Base-by-base conservation (phyloP, 2,797 vertebrate genomes). In the Miichthys miiuy region DNA sequence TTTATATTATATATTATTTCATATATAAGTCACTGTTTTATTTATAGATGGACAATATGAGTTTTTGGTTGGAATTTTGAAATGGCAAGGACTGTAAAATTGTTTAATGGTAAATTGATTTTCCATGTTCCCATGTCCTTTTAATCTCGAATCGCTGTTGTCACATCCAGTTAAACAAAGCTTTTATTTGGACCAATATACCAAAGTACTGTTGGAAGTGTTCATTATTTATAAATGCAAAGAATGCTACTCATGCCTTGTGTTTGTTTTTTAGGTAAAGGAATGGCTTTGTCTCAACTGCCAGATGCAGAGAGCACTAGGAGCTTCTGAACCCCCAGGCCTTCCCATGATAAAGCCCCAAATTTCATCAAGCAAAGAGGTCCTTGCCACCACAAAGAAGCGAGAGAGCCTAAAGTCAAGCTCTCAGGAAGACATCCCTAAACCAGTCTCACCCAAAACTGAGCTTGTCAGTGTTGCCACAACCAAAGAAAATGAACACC, bases 261-360 rank as follows among this genome's bases (percentile, higher is more conserved):
- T 77, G 5, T 79, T 77, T 87, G 5, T 75, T 68, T 84, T 87
- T 77, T 90, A 99, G 97, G 90, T 92, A 44, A 97, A 95, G 48
- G 97, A 98, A 89, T 98, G 97, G 98, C 95, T 99, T 63, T 99
- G 97, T 94, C 96, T 99, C 76, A 98, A 97, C 92, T 99, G 98
- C 89, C 98, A 99, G 93, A 97, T 98, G 97, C 96, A 97, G 79
- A 96, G 97, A 95, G 96, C 97, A 0, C 93, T 98, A 55, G 96
- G 88, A 70, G 95, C 86, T 66, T 96, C 96, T 74, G 96, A 97
- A 80, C 88, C 96, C 80, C 92, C 91, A 69, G 91, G 95, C 14
- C 91, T 94, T 72, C 95, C 88, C 0, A 90, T 93, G 87, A 92
- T 94, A 8, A 95, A 95, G 83, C 87, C 89, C n/a, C 91, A 94